Conservation (phyloP, 2,888 invertebrate species). For the Brachyopa scutellaris region DNA sequence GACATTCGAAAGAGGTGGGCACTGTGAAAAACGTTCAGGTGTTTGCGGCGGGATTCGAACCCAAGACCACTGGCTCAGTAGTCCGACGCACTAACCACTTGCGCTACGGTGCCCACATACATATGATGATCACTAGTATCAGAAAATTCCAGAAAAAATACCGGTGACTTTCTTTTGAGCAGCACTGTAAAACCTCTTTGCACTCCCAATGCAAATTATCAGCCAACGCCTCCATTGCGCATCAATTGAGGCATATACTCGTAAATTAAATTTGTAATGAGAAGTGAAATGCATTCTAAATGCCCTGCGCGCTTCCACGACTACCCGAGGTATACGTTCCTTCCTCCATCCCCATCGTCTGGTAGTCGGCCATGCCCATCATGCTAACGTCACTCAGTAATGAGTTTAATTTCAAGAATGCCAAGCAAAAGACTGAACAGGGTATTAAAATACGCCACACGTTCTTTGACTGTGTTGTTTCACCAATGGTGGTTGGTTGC, state of each 20-base stretch:
- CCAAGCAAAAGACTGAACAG: conserved; percentile 61
- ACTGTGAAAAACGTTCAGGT: no score
- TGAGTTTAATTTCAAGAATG: conserved; percentile 71
- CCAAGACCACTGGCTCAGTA: no score
- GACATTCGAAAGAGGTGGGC: no score
- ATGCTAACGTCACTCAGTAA: conserved; percentile 63
- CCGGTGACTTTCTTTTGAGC: conserved; percentile 5
- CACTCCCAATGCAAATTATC: background rate
- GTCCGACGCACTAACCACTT: no score
- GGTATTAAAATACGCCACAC: conserved; percentile 68
- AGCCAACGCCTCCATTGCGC: conserved; percentile 35
- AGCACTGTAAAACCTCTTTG: conserved; percentile 12
- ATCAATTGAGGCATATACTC: conserved; percentile 66
- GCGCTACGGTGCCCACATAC: no score
- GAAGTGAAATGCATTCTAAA: conserved; percentile 69
- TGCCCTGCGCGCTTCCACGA: conserved; percentile 26
- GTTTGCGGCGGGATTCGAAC: no score
- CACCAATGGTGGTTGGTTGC: conserved; percentile 42
- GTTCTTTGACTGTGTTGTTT: conserved; percentile 45
- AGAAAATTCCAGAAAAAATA: no score
- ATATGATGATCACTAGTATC: no score
- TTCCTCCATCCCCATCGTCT: background rate
- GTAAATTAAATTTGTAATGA: conserved; percentile 73
- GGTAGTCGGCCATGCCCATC: conserved; percentile 49
- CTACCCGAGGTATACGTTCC: no score